Evolutionary conservation across 1,140 invertebrate genomes (phyloP).

Genomic region (Aphis gossypii): DNA sequence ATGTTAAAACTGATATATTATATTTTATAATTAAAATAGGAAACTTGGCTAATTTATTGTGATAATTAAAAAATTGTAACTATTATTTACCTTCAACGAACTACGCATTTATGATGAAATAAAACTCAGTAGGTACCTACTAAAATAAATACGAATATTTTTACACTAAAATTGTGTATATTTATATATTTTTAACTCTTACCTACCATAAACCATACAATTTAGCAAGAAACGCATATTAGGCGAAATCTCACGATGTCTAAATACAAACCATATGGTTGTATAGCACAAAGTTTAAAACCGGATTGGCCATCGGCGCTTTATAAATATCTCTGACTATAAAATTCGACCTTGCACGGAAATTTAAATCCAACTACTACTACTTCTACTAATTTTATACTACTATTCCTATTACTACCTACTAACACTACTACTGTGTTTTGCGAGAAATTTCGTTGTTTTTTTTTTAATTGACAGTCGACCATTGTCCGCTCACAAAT

Average conservation of each 20-base stretch:
- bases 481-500: constrained; percentile 6
- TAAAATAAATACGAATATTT: background rate
- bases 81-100: background rate
- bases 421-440: background rate
- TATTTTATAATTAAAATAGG: background rate
- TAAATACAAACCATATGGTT: constrained; percentile 28
- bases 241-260: constrained; percentile 33
- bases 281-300: background rate
- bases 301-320: constrained; percentile 36
- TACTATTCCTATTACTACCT: background rate
- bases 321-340: background rate
- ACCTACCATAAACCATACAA: background rate
- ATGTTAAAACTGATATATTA: too few species aligned
- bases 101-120: background rate
- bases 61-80: background rate
- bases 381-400: background rate
- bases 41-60: background rate
- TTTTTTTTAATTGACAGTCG: constrained; percentile 20
- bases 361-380: constrained; percentile 38
- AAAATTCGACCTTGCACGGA: constrained; percentile 31
- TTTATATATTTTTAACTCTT: background rate
- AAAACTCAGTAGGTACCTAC: background rate
- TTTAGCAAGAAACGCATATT: background rate
- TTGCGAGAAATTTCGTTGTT: background rate
- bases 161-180: background rate